These are phyloP conservation scores for Gortyna flavago DNA, from an alignment of 2,888 invertebrate genomes.

Conservation along the genomic window DNA sequence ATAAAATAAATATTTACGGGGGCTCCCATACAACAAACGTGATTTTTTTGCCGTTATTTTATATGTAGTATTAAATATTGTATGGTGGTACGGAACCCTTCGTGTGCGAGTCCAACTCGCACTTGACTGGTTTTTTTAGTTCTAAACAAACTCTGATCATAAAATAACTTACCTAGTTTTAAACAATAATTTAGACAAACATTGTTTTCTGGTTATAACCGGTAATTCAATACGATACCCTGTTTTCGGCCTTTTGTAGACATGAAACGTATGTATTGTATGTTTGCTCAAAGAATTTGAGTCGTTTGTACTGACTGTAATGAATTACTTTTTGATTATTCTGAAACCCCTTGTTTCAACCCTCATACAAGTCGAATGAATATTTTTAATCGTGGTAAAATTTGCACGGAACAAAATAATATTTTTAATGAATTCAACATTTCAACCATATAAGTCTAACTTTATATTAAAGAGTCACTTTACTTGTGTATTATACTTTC, in stretches of 20 bases:
- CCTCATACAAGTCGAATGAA: not conserved
- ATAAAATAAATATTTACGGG: too few relatives aligned
- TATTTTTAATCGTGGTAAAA: slow-evolving; percentile 27
- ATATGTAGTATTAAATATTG: too few relatives aligned
- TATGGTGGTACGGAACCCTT: too few relatives aligned
- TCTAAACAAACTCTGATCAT: not conserved
- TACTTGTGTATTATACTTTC: slow-evolving; percentile 44
- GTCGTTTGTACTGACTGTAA: not conserved
- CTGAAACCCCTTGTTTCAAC: not conserved
- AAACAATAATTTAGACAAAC: not conserved
- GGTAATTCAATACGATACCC: not conserved
- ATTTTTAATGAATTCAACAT: slow-evolving; percentile 43
- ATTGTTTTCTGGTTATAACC: not conserved
- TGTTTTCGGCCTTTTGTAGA: not conserved
- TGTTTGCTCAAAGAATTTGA: slow-evolving; percentile 7
- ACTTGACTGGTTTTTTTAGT: too few relatives aligned
- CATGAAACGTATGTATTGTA: not conserved
- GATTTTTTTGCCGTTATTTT: too few relatives aligned
- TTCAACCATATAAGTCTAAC: slow-evolving; percentile 26
- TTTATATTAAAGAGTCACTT: slow-evolving; percentile 33
- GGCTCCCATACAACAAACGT: too few relatives aligned
- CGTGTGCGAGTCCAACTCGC: too few relatives aligned
- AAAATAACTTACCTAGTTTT: not conserved
- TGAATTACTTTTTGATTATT: not conserved
- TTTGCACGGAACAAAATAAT: slow-evolving; percentile 22